Evolutionary conservation across 2,797 vertebrate species (phyloP), one percentile per base, ranked within the genome.

Genomic region (Tarsius wallacei): DNA sequence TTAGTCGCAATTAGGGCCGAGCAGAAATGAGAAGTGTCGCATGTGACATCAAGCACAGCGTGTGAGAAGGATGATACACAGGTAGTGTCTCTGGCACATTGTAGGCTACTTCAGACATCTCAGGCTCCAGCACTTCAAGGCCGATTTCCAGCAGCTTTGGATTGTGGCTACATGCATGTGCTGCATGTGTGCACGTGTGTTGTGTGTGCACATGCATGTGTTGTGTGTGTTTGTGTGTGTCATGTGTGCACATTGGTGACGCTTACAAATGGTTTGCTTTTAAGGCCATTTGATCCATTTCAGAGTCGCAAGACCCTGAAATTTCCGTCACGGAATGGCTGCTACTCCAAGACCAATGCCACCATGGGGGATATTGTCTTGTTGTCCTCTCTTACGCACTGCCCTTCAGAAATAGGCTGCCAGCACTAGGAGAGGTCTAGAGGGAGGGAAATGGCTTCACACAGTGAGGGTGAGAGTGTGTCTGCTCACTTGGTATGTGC

Each of bases 231-330:
- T 4, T 42, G 42, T 42, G 42, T 42, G 36, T 63, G 28, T 64
- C 47, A 53, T 55, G 5, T 19, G 57, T 26, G 5, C 10, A 17
- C 88, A 91, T 95, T 97, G 98, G 92, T 93, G 97, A 98, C 94
- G 95, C 74, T 88, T 97, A 97, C 96, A 98, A 98, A 94, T 83
- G 95, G 81, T 93, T 93, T 83, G 2, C 96, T 94, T 22, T 19
- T 96, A 97, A 95, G 98, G 96, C 81, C 97, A 97, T 94, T 84
- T 96, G 97, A 97, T 95, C 91, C 88, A 0, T 81, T 97, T 97
- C 97, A 98, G 97, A 96, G 51, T 78, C 91, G 93, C 87, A 82
- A 97, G 83, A 98, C 98, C 97, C 93, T 93, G 91, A 87, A 97
- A 88, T 97, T 97, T 97, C 64, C 57, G 64, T 66, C 64, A 73